Evolutionary conservation across 1,140 invertebrate species (phyloP).

Genomic region (Babylonia areolata): DNA sequence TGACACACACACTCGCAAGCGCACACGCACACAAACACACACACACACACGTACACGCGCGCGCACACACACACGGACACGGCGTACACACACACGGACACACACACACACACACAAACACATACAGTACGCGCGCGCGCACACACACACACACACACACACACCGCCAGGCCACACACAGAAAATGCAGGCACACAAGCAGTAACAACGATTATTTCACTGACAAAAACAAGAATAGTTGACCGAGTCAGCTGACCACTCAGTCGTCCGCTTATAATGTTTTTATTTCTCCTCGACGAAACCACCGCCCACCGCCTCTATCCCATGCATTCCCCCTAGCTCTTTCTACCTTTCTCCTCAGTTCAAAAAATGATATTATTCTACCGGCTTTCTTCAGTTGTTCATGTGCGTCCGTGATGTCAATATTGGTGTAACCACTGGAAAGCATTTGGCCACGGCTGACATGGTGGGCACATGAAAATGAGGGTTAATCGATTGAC

Average conservation of each 20-base stretch:
- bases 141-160: background rate
- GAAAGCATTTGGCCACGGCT: too few species aligned
- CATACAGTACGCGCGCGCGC: background rate
- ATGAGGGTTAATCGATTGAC: too few species aligned
- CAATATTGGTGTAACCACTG: too few species aligned
- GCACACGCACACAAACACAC: background rate
- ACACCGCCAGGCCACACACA: background rate
- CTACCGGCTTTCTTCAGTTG: too few species aligned
- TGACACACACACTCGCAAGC: background rate
- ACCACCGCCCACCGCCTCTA: background rate
- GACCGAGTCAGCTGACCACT: too few species aligned
- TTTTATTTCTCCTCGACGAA: too few species aligned
- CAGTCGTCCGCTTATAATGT: too few species aligned
- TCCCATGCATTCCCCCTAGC: background rate
- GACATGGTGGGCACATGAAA: too few species aligned
- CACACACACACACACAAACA: background rate
- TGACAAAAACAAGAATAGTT: too few species aligned
- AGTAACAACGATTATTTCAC: background rate
- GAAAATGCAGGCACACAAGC: background rate
- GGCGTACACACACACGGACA: background rate
- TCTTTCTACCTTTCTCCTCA: background rate
- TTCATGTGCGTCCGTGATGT: too few species aligned
- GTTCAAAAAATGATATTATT: too few species aligned
- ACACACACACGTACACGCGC: background rate
- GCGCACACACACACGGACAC: background rate